Conservation (phyloP, 1,140 invertebrate species). For the Cherax destructor region DNA sequence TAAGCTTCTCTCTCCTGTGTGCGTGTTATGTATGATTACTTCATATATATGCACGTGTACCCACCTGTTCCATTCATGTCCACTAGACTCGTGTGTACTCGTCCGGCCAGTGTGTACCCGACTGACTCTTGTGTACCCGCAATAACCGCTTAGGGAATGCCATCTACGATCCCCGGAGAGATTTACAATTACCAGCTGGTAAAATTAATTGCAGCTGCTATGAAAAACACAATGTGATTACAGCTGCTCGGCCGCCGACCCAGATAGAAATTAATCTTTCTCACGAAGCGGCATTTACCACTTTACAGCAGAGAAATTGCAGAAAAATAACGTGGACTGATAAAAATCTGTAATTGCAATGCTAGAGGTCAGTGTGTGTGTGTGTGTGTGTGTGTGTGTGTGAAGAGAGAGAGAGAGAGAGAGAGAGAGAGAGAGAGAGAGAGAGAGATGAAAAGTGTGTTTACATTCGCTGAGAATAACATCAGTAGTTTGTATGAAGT, state of each 20-base stretch:
- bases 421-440: background rate
- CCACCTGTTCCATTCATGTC: too few species aligned
- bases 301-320: background rate
- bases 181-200: background rate
- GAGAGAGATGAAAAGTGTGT: background rate
- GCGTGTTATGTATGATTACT: too few species aligned
- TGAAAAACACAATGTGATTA: background rate
- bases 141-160: background rate
- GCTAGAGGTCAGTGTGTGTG: background rate
- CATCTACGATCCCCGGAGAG: background rate
- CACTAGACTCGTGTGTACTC: too few species aligned
- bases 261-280: conserved; percentile 2
- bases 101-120: too few species aligned
- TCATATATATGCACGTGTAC: too few species aligned
- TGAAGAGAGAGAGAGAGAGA: background rate
- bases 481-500: too few species aligned
- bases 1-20: too few species aligned
- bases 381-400: background rate
- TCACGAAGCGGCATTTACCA: background rate
- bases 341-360: conserved; percentile 1
- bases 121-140: too few species aligned
- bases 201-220: background rate
- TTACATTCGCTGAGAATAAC: too few species aligned
- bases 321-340: background rate
- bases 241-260: background rate